A percentile compares a stretch with the other conserved stretches of the same genome.
phyloP scores from a whole-genome alignment of 2,113 vertebrate genomes.

The Ophthalmolycus amberensis region DNA sequence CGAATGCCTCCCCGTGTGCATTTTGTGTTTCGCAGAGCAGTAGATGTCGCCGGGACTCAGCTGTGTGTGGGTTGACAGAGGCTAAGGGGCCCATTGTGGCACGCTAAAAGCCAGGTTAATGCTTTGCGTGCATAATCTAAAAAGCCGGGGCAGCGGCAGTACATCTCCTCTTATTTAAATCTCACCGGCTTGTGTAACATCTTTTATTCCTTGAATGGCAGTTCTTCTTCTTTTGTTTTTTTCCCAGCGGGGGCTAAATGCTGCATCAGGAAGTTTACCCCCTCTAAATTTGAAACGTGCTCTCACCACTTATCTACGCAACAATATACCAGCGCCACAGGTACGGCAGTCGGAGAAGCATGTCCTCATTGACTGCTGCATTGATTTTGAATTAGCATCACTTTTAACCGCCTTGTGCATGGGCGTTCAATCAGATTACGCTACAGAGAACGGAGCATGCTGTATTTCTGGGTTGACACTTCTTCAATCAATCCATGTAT shows the following conservation, averaged over 20 bases:
- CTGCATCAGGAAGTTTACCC: conserved; percentile 68
- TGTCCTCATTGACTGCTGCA: conserved; percentile 40
- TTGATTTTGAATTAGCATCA: conserved; percentile 61
- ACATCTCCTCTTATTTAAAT: conserved; percentile 72
- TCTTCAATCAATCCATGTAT: conserved; percentile 26
- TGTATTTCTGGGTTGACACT: conserved; percentile 12
- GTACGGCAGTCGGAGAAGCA: conserved; percentile 12
- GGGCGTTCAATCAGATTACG: conserved; percentile 25
- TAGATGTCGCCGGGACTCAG: conserved; percentile 60
- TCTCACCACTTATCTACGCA: conserved; percentile 38
- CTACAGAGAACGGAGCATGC: neutral
- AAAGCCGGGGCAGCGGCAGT: conserved; percentile 50
- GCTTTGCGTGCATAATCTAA: conserved; percentile 72
- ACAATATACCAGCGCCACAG: conserved; percentile 18
- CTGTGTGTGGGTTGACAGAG: conserved; percentile 66
- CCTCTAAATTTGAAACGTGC: conserved; percentile 18
- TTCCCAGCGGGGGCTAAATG: conserved; percentile 42
- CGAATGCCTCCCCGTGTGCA: conserved; percentile 16
- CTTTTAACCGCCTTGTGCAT: conserved; percentile 2
- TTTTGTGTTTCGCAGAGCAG: conserved; percentile 19
- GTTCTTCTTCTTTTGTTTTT: conserved; percentile 34
- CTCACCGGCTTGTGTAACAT: conserved; percentile 67
- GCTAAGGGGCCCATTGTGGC: conserved; percentile 63
- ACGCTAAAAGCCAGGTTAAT: conserved; percentile 76
- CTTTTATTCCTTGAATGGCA: conserved; percentile 72